phyloP scores from a whole-genome alignment of 2,113 vertebrate species.

The Rattus norvegicus region GRCr8 NC_086039.1:5689501-5690000 shows the following conservation, averaged over 20 bases:
- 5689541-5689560: not conserved
- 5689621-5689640: not conserved
- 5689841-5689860: conserved; percentile 18
- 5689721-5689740: not conserved
- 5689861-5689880: not conserved
- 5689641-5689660: not conserved
- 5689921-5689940: conserved; percentile 9
- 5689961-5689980: not conserved
- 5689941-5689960: not conserved
- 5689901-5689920: not conserved
- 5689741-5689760: not conserved
- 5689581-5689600: not conserved
- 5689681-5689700: not conserved
- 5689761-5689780: conserved; percentile 31
- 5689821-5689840: not conserved
- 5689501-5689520: not conserved
- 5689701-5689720: not conserved
- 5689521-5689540: not conserved
- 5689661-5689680: not conserved
- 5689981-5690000: conserved; percentile 10
- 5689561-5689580: not conserved
- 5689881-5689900: conserved; percentile 27
- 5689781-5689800: not conserved
- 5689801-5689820: not conserved
- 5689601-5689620: not conserved